phyloP scores from a whole-genome alignment of 1,140 invertebrate species.

The Caenorhabditis latens region DNA sequence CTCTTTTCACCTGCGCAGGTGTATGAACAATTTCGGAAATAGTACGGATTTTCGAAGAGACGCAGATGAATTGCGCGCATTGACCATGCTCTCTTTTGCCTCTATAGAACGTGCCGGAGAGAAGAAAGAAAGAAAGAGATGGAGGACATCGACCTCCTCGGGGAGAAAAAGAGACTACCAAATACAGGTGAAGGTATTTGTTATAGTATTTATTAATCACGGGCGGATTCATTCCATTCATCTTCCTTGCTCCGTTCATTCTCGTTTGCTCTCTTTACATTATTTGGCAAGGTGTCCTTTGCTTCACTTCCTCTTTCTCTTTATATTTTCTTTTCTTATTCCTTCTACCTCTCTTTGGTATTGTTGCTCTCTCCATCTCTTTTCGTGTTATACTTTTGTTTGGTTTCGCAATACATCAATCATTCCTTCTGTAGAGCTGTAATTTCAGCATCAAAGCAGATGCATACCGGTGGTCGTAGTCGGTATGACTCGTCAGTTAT shows the following conservation, averaged over 20 bases:
- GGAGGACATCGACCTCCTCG: conserved; percentile 9
- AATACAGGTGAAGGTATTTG: background rate
- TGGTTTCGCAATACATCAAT: conserved; percentile 1
- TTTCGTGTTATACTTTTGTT: background rate
- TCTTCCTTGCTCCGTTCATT: background rate
- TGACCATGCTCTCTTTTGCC: conserved; percentile 30
- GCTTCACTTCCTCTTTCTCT: background rate
- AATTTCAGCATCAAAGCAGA: conserved; percentile 35
- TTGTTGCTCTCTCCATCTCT: conserved; percentile 2
- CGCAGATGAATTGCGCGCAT: conserved; percentile 26
- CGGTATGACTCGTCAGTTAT: conserved; percentile 16
- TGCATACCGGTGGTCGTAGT: conserved; percentile 37
- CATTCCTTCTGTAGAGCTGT: background rate
- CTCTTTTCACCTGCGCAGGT: conserved; percentile 43
- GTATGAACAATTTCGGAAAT: conserved; percentile 1
- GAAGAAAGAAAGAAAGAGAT: background rate
- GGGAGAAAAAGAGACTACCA: conserved; percentile 1
- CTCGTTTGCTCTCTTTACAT: conserved; percentile 24
- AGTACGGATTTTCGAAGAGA: background rate
- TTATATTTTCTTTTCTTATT: background rate
- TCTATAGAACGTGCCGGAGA: conserved; percentile 5
- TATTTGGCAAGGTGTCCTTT: conserved; percentile 47
- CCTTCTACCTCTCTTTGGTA: background rate
- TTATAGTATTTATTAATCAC: conserved; percentile 42
- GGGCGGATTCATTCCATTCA: background rate